Conservation (phyloP, 37 sponge, comb jelly and placozoan species). For the Sycon ciliatum region DNA sequence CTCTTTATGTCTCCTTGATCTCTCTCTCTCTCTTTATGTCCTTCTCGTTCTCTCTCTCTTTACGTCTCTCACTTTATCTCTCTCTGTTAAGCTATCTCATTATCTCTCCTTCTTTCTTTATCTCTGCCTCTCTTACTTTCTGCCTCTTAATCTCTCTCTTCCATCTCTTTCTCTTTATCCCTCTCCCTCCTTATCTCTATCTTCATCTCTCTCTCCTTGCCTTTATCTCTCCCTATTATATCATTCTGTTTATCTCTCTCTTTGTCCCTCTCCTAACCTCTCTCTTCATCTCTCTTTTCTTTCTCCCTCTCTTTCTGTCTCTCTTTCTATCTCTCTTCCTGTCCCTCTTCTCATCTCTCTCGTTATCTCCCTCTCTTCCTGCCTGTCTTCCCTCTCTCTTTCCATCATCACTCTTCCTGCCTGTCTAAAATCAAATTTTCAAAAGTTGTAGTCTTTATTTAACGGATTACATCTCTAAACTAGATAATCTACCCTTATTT, state of each 20-base stretch:
- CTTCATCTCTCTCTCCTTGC: background rate
- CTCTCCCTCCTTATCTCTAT: conserved; percentile 1
- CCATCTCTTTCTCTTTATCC: background rate
- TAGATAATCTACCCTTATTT: no score
- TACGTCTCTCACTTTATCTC: background rate
- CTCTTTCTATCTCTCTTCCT: conserved; percentile 14
- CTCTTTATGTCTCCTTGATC: background rate
- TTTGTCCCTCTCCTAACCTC: background rate
- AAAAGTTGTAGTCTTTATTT: no score
- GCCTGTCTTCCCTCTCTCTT: no score
- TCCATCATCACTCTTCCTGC: no score
- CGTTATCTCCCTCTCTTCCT: background rate
- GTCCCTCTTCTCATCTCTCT: conserved; percentile 20
- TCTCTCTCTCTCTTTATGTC: background rate
- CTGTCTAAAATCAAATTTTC: no score
- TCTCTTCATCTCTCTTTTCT: conserved; percentile 13
- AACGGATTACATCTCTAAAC: no score
- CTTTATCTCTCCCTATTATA: background rate
- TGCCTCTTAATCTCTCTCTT: background rate
- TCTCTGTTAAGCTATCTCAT: conserved; percentile 15
- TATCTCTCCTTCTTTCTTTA: background rate
- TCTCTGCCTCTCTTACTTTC: background rate
- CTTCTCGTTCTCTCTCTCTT: background rate
- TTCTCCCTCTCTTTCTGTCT: background rate
- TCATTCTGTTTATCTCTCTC: background rate